Evolutionary conservation across 2,113 vertebrate species (phyloP), one percentile per base, ranked within the genome.

Genomic region (Corythaeola cristata): DNA sequence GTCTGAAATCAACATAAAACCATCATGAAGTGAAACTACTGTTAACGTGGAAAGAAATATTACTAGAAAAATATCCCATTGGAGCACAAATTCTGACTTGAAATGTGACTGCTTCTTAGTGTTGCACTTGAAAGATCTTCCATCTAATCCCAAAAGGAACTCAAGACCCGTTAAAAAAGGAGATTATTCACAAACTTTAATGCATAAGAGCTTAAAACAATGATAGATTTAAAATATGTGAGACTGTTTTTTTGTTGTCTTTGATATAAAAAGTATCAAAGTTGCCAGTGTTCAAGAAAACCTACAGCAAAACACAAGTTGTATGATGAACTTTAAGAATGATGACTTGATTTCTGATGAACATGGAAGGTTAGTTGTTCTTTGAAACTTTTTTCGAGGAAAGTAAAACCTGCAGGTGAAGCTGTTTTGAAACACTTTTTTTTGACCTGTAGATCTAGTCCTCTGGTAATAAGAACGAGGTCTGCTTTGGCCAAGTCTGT

Each of bases 1-100:
- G 30, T 68, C 66, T 89, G 80, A 97, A 96, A 97, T 95, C 92
- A 96, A 91, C 79, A 67, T 93, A 96, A 97, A 97, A 44, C n/a
- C 72, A 89, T 94, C 81, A 95, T 68, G 66, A 93, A 80, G 62
- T 82, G 64, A 62, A 97, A 73, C 63, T 96, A 88, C 81, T 68
- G 63, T 94, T 91, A 93, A 81, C 90, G 68, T 58, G 28, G 49
- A 82, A 94, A 90, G 74, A 94, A 88, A 93, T 96, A 89, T 63
- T 89, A 53, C 66, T 96, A 8, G 3, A 67, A 95, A 95, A 93
- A 78, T 67, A 88, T 75, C 66, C 74, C 64, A 80, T 20, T 2
- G 17, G 23, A 94, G 60, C 55, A 76, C 41, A 95, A 79, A 32
- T 88, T 76, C 59, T 92, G 41, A 93, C 71, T 80, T 73, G 84